Percentiles rank a stretch among this genome's conserved stretches.
Evolutionary conservation across 2,113 vertebrate species (phyloP).

Genomic region (Notarius lentiginosus): DNA sequence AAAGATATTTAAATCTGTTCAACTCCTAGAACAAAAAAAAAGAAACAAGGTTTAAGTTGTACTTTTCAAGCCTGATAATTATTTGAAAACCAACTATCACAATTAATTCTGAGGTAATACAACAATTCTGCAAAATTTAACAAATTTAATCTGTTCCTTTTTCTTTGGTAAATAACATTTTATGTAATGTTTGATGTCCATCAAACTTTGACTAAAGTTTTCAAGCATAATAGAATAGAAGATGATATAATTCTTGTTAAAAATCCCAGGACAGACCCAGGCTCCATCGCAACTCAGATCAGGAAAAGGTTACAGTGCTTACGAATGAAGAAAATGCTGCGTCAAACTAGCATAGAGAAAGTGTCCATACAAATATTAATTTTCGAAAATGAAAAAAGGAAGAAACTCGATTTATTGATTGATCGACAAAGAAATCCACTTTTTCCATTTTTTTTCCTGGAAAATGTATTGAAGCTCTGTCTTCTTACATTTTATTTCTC

Average conservation of each 20-base stretch:
- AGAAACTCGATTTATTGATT: background rate
- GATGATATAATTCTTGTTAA: no score
- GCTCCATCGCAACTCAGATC: no score
- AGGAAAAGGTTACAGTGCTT: background rate
- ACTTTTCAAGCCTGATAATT: background rate
- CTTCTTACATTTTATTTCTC: background rate
- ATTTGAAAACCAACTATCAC: background rate
- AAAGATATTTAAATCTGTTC: no score
- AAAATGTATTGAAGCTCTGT: background rate
- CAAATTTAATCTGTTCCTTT: no score
- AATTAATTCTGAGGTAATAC: no score
- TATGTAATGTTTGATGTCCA: background rate
- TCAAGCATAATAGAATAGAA: no score
- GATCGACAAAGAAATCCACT: background rate
- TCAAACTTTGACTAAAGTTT: background rate
- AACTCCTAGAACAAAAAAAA: no score
- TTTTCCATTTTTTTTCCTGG: background rate
- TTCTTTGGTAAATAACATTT: background rate
- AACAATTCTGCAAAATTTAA: no score
- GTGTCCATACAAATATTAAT: background rate
- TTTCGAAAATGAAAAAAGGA: background rate
- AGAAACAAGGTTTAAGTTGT: no score
- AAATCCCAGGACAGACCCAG: no score
- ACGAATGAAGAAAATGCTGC: no score
- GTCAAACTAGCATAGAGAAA: background rate